These are phyloP conservation scores for Herminia tarsipennalis DNA, from an alignment of 2,888 invertebrate species.

Conservation along the genomic window DNA sequence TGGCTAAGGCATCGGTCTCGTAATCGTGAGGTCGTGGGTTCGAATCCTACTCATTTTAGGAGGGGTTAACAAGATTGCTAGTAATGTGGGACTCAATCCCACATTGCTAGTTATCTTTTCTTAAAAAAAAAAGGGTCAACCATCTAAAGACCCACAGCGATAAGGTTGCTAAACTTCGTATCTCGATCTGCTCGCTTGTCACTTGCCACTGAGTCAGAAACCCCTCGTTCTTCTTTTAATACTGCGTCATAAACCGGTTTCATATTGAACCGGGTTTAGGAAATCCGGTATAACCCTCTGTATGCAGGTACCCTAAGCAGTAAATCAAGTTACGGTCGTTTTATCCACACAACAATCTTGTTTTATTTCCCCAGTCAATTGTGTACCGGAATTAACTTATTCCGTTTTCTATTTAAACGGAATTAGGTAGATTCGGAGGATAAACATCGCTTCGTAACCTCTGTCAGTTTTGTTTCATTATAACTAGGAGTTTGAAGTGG, in stretches of 20 bases:
- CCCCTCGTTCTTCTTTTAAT: neutral
- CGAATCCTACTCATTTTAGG: too few relatives aligned
- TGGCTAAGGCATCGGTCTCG: too few relatives aligned
- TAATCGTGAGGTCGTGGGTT: too few relatives aligned
- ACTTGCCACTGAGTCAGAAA: too few relatives aligned
- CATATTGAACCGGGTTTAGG: neutral
- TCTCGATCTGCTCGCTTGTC: too few relatives aligned
- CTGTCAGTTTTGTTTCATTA: neutral
- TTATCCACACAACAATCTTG: slow-evolving; percentile 6
- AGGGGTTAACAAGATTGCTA: too few relatives aligned
- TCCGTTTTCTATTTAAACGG: slow-evolving; percentile 7
- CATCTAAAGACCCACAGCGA: too few relatives aligned
- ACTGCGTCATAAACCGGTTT: neutral
- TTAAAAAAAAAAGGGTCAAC: too few relatives aligned
- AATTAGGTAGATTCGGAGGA: slow-evolving; percentile 5
- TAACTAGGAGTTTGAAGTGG: too few relatives aligned
- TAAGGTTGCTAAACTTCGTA: too few relatives aligned
- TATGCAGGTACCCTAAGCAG: neutral
- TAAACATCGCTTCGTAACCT: neutral
- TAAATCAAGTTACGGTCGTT: slow-evolving; percentile 1
- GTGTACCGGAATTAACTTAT: slow-evolving; percentile 11
- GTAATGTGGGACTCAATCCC: too few relatives aligned
- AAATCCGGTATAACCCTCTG: neutral
- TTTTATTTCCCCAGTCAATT: slow-evolving; percentile 11
- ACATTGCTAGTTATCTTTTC: too few relatives aligned